Conservation (phyloP, 2,113 vertebrate genomes). For the Candoia aspera region DNA sequence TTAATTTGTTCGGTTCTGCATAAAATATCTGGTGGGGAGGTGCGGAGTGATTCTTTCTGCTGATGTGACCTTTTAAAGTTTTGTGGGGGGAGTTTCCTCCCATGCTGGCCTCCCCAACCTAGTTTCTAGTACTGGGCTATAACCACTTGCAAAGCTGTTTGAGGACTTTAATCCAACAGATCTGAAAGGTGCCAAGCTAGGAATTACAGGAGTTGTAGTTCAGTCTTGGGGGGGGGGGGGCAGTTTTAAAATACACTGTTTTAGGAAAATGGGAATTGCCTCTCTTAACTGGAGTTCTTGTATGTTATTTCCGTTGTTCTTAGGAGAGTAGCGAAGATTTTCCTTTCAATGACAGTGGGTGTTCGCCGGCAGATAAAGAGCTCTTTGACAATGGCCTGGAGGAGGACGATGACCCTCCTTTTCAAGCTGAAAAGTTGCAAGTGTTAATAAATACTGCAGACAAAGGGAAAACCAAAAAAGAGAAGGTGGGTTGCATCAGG, state of each 20-base stretch:
- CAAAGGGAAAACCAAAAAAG: conserved; percentile 82
- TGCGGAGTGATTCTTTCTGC: neutral
- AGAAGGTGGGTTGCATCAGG: conserved; percentile 72
- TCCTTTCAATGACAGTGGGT: conserved; percentile 88
- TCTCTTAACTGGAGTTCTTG: neutral
- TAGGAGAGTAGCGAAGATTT: conserved; percentile 52
- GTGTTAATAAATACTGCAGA: conserved; percentile 84
- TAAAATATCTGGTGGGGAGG: neutral
- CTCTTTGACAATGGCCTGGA: conserved; percentile 86
- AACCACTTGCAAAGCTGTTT: neutral
- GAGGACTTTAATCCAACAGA: neutral
- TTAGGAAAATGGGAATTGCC: neutral
- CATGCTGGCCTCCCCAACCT: neutral
- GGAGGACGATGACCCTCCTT: conserved; percentile 62
- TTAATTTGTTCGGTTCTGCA: neutral
- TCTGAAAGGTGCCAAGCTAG: neutral
- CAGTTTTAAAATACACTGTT: neutral
- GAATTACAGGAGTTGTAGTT: neutral
- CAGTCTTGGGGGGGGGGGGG: neutral
- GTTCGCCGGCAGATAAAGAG: conserved; percentile 85
- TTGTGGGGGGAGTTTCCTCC: neutral
- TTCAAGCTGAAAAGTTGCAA: conserved; percentile 84
- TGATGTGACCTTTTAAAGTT: neutral
- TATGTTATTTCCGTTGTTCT: conserved; percentile 20
- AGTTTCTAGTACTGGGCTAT: neutral